Percentiles rank a stretch among this genome's conserved stretches.
These are phyloP conservation scores for Syrrhaptes paradoxus DNA, from an alignment of 2,113 vertebrate species.

Conservation along the genomic window DNA sequence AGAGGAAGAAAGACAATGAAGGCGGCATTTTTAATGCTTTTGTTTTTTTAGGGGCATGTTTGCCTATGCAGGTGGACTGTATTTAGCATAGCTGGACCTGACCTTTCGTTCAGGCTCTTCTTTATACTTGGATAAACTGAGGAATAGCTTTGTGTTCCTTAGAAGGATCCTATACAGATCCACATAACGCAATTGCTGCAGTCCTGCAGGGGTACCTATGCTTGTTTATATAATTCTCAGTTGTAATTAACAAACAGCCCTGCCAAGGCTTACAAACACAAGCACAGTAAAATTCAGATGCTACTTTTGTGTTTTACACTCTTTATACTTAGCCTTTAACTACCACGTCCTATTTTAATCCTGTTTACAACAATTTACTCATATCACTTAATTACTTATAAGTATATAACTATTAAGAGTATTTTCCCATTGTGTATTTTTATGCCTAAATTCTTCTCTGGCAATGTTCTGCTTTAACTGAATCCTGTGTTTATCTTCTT, in stretches of 20 bases:
- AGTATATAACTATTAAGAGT: background rate
- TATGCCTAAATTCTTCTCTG: background rate
- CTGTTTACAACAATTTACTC: background rate
- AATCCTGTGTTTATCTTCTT: background rate
- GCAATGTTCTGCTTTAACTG: background rate
- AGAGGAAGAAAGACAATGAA: background rate
- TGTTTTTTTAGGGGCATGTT: background rate
- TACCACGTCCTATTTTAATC: background rate
- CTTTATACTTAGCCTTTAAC: background rate
- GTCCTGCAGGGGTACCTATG: background rate
- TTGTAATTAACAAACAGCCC: background rate
- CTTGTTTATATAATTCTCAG: background rate
- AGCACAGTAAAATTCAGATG: background rate
- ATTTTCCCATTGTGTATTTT: background rate
- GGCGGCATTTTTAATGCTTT: background rate
- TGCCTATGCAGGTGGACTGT: background rate
- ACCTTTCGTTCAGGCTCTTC: constrained; percentile 12
- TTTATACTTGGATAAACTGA: background rate
- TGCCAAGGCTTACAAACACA: background rate
- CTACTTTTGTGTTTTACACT: background rate
- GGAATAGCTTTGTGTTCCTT: background rate
- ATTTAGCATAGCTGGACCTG: background rate
- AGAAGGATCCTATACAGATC: background rate
- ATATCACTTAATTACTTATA: background rate
- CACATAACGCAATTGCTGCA: background rate